Percentiles rank a stretch among this genome's conserved stretches.
These are phyloP conservation scores for Catagonus wagneri DNA, from an alignment of 2,113 vertebrate genomes.

Conservation along the genomic window DNA sequence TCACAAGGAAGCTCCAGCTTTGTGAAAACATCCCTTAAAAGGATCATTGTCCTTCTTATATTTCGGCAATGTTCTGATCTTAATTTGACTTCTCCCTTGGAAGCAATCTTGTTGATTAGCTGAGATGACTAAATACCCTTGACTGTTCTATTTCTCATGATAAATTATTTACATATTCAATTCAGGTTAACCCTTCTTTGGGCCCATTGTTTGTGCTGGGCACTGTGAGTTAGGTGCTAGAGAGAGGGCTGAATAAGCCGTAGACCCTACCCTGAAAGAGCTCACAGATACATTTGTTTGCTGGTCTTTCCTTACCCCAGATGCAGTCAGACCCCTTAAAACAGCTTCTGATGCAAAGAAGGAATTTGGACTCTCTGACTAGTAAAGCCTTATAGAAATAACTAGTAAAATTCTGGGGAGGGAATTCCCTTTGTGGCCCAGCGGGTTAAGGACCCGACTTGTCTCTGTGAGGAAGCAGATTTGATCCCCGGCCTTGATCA, in stretches of 20 bases:
- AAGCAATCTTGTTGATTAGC: conserved; percentile 62
- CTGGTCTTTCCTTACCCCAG: background rate
- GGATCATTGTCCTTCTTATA: conserved; percentile 38
- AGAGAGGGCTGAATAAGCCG: background rate
- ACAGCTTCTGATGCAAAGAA: background rate
- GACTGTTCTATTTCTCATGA: conserved; percentile 28
- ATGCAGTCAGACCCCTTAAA: background rate
- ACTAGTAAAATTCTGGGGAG: background rate
- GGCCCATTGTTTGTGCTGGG: background rate
- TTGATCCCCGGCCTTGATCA: too few relatives aligned
- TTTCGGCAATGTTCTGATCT: conserved; percentile 39
- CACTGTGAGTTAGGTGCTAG: background rate
- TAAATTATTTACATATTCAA: conserved; percentile 64
- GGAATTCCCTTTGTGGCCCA: too few relatives aligned
- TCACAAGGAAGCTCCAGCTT: background rate
- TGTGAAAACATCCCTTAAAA: conserved; percentile 30
- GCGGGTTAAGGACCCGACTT: too few relatives aligned
- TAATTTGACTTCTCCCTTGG: conserved; percentile 65
- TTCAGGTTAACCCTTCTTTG: conserved; percentile 32
- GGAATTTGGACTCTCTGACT: background rate
- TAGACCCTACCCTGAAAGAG: background rate
- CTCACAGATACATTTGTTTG: background rate
- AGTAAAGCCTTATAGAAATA: background rate
- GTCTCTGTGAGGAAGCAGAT: too few relatives aligned
- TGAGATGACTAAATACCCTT: conserved; percentile 60